phyloP scores from a whole-genome alignment of 2,888 invertebrate genomes.

The Pharmacophagus antenor region DNA sequence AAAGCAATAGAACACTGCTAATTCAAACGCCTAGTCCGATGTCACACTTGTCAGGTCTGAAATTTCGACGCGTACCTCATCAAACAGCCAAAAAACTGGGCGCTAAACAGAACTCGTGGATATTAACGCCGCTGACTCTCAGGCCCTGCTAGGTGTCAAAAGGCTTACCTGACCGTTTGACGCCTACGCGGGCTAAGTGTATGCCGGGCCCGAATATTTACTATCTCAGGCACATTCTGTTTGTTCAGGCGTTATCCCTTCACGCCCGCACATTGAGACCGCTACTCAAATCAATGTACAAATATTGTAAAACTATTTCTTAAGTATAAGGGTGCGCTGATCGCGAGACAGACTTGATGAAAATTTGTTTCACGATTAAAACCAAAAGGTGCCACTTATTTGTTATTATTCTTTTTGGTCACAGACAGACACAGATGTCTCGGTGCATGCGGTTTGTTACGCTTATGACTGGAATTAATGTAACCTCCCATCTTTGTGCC shows the following conservation, averaged over 20 bases:
- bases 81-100: slow-evolving; percentile 63
- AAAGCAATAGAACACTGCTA: slow-evolving; percentile 25
- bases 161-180: slow-evolving; percentile 74
- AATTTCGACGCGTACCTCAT: slow-evolving; percentile 49
- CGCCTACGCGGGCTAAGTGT: slow-evolving; percentile 63
- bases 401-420: no score
- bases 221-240: slow-evolving; percentile 65
- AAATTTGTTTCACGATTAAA: not conserved
- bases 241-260: slow-evolving; percentile 76
- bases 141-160: slow-evolving; percentile 75
- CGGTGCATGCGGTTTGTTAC: slow-evolving; percentile 40
- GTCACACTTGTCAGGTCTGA: slow-evolving; percentile 47
- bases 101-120: slow-evolving; percentile 72
- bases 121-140: slow-evolving; percentile 68
- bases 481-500: slow-evolving; percentile 59
- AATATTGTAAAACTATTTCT: slow-evolving; percentile 56
- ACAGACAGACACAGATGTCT: not conserved
- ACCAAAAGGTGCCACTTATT: not conserved
- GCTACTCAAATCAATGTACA: slow-evolving; percentile 71
- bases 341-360: slow-evolving; percentile 35
- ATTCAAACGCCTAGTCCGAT: slow-evolving; percentile 48
- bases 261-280: slow-evolving; percentile 63
- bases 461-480: slow-evolving; percentile 60
- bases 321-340: slow-evolving; percentile 56
- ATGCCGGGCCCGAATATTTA: slow-evolving; percentile 57